phyloP scores from a whole-genome alignment of 37 sponge, comb jelly and placozoan species.

The Eunapius fragilis region DNA sequence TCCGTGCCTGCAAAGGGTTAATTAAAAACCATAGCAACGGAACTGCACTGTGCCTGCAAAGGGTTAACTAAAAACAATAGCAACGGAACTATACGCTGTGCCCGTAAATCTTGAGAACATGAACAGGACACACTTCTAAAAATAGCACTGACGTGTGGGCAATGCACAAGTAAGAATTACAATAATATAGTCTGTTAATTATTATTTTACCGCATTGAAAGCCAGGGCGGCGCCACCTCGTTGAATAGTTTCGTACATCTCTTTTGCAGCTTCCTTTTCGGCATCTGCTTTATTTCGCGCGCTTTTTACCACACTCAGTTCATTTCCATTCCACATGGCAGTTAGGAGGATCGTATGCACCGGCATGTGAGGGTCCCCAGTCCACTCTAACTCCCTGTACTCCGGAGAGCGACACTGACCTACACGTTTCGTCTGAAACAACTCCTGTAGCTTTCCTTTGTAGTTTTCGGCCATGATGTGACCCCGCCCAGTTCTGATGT shows the following conservation, averaged over 20 bases:
- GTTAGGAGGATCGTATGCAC: background rate
- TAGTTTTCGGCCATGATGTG: too few relatives aligned
- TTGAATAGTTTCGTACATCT: background rate
- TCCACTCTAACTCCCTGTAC: background rate
- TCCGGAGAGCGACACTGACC: background rate
- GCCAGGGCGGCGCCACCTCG: background rate
- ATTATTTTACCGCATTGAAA: background rate
- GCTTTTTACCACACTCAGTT: background rate
- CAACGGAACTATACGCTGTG: too few relatives aligned
- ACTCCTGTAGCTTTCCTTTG: background rate
- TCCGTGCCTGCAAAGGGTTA: too few relatives aligned
- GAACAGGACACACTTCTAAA: too few relatives aligned
- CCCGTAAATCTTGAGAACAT: too few relatives aligned
- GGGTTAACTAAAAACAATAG: too few relatives aligned
- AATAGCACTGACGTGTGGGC: too few relatives aligned
- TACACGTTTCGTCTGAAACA: background rate
- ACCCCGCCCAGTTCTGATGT: too few relatives aligned
- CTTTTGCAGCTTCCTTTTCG: background rate
- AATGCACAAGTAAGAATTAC: too few relatives aligned
- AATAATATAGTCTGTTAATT: too few relatives aligned
- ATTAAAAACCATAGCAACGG: too few relatives aligned
- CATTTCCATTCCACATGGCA: background rate
- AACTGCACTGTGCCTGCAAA: too few relatives aligned
- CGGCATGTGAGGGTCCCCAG: background rate
- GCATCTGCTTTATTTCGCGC: background rate